These are phyloP conservation scores for Clistopyga incitator DNA, from an alignment of 2,888 invertebrate species.

Conservation along the genomic window DNA sequence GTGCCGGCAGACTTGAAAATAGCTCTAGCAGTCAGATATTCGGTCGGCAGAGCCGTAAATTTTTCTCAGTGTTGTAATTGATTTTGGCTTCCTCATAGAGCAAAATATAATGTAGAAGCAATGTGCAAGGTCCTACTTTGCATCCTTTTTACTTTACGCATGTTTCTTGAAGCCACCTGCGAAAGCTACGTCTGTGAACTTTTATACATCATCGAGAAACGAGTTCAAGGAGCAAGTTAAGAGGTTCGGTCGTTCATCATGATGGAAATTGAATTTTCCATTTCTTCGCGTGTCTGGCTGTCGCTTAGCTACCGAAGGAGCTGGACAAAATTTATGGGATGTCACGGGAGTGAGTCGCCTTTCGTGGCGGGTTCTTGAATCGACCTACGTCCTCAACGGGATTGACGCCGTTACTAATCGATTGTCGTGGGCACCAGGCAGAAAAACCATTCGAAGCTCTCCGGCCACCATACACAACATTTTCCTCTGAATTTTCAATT, in stretches of 20 bases:
- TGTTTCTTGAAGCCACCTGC: not conserved
- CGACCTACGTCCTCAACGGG: constrained; percentile 2
- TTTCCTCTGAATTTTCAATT: constrained; percentile 50
- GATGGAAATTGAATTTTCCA: constrained; percentile 77
- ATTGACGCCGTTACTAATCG: constrained; percentile 58
- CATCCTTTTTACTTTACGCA: no score
- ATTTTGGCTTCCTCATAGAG: no score
- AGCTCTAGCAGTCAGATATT: no score
- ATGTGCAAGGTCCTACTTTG: no score
- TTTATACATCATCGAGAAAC: not conserved
- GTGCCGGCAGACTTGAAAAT: no score
- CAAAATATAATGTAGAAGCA: no score
- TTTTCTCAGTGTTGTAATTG: no score
- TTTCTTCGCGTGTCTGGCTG: constrained; percentile 13
- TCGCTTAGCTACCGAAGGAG: constrained; percentile 61
- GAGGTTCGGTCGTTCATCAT: constrained; percentile 72
- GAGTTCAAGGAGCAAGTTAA: not conserved
- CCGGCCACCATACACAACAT: constrained; percentile 1
- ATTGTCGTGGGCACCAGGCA: constrained; percentile 33
- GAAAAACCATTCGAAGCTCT: constrained; percentile 54
- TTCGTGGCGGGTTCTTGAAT: constrained; percentile 48
- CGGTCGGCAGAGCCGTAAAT: no score
- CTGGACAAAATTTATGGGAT: constrained; percentile 75
- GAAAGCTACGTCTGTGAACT: not conserved
- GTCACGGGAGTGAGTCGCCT: constrained; percentile 67